Evolutionary conservation across 2,797 vertebrate genomes (phyloP).

Genomic region (Lophotriccus pileatus): DNA sequence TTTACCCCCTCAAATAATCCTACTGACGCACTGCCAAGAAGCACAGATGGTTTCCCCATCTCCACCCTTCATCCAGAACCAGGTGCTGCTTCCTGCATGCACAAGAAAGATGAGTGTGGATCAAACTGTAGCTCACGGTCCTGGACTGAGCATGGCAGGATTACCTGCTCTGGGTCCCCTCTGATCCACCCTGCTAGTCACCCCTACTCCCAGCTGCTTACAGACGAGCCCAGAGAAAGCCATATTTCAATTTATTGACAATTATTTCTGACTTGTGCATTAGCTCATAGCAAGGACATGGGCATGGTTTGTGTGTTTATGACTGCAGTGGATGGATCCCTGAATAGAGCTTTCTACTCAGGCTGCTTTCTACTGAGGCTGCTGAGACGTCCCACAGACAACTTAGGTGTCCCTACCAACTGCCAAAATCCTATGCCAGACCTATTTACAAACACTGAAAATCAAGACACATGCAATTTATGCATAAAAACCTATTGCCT

Average conservation of each 20-base stretch:
- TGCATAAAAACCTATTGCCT: not conserved
- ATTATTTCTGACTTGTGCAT: not conserved
- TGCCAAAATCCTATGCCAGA: not conserved
- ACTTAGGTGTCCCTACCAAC: not conserved
- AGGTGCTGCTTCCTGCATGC: not conserved
- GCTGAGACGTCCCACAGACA: not conserved
- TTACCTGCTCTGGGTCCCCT: not conserved
- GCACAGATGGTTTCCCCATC: not conserved
- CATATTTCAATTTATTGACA: not conserved
- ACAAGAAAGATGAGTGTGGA: not conserved
- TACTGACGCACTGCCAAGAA: not conserved
- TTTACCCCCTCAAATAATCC: not conserved
- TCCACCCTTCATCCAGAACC: not conserved
- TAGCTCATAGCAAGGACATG: not conserved
- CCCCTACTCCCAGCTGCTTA: not conserved
- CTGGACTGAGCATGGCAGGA: not conserved
- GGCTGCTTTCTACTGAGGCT: not conserved
- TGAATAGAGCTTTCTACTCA: not conserved
- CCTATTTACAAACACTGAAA: not conserved
- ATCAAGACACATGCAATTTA: not conserved
- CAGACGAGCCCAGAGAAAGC: not conserved
- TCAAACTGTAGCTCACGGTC: fast-evolving
- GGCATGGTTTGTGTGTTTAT: not conserved
- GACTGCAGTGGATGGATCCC: fast-evolving
- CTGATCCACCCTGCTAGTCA: not conserved